Conservation (phyloP, 1,140 invertebrate genomes). For the Papilio dardanus region DNA sequence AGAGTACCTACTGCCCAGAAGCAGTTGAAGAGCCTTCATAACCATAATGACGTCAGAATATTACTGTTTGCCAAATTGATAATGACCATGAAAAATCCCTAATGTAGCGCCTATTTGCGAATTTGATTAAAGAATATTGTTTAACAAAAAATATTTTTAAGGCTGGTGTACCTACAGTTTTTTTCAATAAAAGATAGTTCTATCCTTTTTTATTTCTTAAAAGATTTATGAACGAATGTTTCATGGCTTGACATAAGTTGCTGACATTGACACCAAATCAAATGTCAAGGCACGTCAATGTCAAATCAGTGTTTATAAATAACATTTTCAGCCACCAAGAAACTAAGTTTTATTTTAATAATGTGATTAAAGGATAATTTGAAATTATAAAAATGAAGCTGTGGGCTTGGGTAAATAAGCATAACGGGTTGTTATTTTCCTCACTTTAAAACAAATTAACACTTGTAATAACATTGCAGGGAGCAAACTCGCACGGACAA, state of each 20-base stretch:
- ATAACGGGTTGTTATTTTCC: background rate
- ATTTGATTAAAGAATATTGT: no score
- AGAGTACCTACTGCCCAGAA: background rate
- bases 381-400: slow-evolving; percentile 38
- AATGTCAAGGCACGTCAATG: background rate
- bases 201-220: background rate
- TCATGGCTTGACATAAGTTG: background rate
- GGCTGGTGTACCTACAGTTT: no score
- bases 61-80: background rate
- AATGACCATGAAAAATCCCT: background rate
- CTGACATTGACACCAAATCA: background rate
- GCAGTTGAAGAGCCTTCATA: background rate
- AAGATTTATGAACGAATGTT: background rate
- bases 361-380: background rate
- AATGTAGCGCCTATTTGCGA: no score
- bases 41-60: background rate
- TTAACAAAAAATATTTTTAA: no score
- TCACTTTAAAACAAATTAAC: background rate
- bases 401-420: slow-evolving; percentile 61
- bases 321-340: background rate
- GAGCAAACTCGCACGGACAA: slow-evolving; percentile 93
- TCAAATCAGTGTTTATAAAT: background rate
- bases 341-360: background rate
- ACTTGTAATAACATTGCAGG: slow-evolving; percentile 80
- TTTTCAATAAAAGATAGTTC: no score